phyloP scores from a whole-genome alignment of 2,797 vertebrate genomes.

The Coregonus ussuriensis region DNA sequence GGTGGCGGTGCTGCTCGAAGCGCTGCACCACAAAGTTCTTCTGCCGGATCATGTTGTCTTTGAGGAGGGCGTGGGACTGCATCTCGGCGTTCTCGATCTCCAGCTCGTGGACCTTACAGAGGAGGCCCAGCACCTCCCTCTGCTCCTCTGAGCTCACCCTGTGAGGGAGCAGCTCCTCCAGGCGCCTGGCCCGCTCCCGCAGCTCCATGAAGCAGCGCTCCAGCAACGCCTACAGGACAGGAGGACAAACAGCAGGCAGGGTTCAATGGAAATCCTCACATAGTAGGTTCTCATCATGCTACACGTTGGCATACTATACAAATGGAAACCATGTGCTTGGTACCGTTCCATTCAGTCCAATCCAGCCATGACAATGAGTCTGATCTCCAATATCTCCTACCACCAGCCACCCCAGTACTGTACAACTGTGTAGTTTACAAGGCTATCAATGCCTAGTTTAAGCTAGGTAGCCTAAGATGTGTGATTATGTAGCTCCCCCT shows the following conservation, averaged over 20 bases:
- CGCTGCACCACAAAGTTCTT: conserved; percentile 82
- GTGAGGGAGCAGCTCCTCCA: conserved; percentile 82
- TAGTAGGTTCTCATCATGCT: no score
- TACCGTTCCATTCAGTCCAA: neutral
- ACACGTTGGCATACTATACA: no score
- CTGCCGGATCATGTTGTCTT: conserved; percentile 83
- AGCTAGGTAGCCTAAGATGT: neutral
- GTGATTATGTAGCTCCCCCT: conserved; percentile 4
- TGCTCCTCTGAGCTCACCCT: conserved; percentile 84
- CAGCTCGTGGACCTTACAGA: conserved; percentile 87
- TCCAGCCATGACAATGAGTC: neutral
- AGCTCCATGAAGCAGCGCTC: conserved; percentile 79
- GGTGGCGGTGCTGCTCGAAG: conserved; percentile 82
- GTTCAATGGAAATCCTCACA: neutral
- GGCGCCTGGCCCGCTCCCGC: conserved; percentile 68
- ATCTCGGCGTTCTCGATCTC: conserved; percentile 84
- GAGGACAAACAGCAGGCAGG: conserved; percentile 9
- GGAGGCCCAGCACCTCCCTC: conserved; percentile 83
- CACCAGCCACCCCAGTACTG: no score
- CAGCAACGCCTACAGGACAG: conserved; percentile 67
- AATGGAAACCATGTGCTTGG: no score
- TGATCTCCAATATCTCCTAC: neutral
- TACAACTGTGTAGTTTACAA: no score
- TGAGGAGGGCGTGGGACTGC: conserved; percentile 81
- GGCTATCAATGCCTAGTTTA: no score